Conservation (phyloP, 2,113 vertebrate genomes). For the Rutilus rutilus region DNA sequence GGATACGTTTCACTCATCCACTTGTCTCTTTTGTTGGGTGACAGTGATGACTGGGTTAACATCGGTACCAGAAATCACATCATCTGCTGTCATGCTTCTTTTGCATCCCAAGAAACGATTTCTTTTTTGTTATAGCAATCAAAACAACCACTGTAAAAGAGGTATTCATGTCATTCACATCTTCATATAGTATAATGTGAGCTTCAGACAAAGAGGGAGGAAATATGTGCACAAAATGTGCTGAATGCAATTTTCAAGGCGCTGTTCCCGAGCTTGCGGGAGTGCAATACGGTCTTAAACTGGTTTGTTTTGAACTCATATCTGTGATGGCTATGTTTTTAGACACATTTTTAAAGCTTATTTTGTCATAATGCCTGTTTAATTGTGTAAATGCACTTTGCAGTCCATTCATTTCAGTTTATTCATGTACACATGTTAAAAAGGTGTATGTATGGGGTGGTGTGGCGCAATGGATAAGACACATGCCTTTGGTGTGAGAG, state of each 20-base stretch:
- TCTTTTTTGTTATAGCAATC: constrained; percentile 34
- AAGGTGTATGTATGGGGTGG: too few relatives aligned
- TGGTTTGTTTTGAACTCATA: neutral
- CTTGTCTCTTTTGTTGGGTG: constrained; percentile 50
- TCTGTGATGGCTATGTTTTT: neutral
- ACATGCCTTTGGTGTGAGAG: too few relatives aligned
- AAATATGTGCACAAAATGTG: neutral
- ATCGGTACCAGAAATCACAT: constrained; percentile 21
- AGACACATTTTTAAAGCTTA: neutral
- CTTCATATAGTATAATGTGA: neutral
- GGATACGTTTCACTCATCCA: constrained; percentile 36
- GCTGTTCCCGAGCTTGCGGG: neutral
- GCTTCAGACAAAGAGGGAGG: neutral
- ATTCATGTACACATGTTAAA: constrained; percentile 11
- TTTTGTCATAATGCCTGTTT: neutral
- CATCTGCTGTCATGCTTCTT: constrained; percentile 36
- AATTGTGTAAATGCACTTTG: neutral
- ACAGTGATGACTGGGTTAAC: constrained; percentile 45
- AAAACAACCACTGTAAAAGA: neutral
- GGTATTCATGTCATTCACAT: neutral
- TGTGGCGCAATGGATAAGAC: too few relatives aligned
- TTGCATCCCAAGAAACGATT: constrained; percentile 30
- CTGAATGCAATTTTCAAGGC: neutral
- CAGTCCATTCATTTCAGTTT: constrained; percentile 1
- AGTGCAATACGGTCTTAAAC: neutral